Percentiles rank a stretch among this genome's conserved stretches.
Conservation (phyloP, 1,140 invertebrate species). For the Drosophila asahinai region DNA sequence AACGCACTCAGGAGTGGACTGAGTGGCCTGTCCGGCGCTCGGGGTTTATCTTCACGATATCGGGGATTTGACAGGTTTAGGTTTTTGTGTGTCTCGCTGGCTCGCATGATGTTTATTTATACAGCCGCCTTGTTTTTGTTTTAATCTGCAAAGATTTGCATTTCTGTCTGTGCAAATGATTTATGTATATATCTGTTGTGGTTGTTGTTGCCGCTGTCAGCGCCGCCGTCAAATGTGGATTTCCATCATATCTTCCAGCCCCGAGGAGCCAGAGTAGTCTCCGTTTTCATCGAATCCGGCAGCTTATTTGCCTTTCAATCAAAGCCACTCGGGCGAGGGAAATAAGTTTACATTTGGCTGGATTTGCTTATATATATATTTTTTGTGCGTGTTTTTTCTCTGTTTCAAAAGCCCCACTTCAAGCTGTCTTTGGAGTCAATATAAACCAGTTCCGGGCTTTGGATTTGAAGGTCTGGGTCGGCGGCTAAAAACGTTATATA, state of each 20-base stretch:
- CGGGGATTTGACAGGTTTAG: slow-evolving; percentile 76
- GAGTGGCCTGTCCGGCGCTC: slow-evolving; percentile 12
- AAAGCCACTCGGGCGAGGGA: slow-evolving; percentile 43
- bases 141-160: slow-evolving; percentile 76
- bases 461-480: slow-evolving; percentile 34
- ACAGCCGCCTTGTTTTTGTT: slow-evolving; percentile 61
- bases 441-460: slow-evolving; percentile 46
- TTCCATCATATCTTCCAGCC: slow-evolving; percentile 42
- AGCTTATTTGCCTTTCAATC: slow-evolving; percentile 78
- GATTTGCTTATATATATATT: slow-evolving; percentile 40
- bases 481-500: slow-evolving; percentile 15
- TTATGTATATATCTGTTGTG: slow-evolving; percentile 39
- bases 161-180: slow-evolving; percentile 75
- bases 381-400: slow-evolving; percentile 19
- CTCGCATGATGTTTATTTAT: slow-evolving; percentile 57
- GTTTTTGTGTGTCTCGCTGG: slow-evolving; percentile 58
- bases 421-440: slow-evolving; percentile 33
- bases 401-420: slow-evolving; percentile 38
- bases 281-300: slow-evolving; percentile 62
- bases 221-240: slow-evolving; percentile 60
- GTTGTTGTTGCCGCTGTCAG: slow-evolving; percentile 48
- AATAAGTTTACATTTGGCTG: slow-evolving; percentile 59
- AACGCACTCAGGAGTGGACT: slow-evolving; percentile 40
- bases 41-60: slow-evolving; percentile 66
- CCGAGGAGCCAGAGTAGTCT: slow-evolving; percentile 16